These are phyloP conservation scores for Oscheius sp. DNA, from an alignment of 1,140 invertebrate species.

Conservation along the genomic window DNA sequence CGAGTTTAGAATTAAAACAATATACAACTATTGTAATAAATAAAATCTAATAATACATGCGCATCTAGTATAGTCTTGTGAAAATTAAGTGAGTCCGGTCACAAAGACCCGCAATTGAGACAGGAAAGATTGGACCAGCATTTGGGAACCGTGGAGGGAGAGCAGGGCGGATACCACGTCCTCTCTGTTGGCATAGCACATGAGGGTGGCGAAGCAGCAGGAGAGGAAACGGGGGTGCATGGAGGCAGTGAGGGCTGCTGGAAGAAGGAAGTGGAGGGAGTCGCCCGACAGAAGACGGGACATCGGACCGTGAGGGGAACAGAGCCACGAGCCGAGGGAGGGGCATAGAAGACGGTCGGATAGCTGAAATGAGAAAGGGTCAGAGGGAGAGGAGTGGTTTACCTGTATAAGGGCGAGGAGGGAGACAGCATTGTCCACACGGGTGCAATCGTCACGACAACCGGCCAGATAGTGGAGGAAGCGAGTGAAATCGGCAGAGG, in stretches of 20 bases:
- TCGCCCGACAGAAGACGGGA: neutral
- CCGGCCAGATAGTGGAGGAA: conserved; percentile 4
- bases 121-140: neutral
- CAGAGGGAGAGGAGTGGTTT: neutral
- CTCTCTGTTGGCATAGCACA: neutral
- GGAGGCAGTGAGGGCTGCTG: neutral
- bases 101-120: conserved; percentile 1
- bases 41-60: neutral
- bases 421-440: neutral
- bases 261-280: conserved; percentile 10
- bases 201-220: neutral
- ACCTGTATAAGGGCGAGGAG: neutral
- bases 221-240: neutral
- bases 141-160: neutral
- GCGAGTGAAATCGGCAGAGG: neutral
- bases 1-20: neutral
- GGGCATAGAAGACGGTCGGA: conserved; percentile 3
- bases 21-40: neutral
- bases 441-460: neutral
- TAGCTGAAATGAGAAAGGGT: neutral
- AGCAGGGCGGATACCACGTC: neutral
- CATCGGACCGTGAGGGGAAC: neutral
- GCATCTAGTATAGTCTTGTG: neutral
- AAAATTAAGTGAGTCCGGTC: neutral
- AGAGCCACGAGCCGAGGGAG: neutral